A percentile compares a stretch with the other conserved stretches of the same genome.
Evolutionary conservation across 2,888 invertebrate species (phyloP).

Genomic region (Cephalotes varians): DNA sequence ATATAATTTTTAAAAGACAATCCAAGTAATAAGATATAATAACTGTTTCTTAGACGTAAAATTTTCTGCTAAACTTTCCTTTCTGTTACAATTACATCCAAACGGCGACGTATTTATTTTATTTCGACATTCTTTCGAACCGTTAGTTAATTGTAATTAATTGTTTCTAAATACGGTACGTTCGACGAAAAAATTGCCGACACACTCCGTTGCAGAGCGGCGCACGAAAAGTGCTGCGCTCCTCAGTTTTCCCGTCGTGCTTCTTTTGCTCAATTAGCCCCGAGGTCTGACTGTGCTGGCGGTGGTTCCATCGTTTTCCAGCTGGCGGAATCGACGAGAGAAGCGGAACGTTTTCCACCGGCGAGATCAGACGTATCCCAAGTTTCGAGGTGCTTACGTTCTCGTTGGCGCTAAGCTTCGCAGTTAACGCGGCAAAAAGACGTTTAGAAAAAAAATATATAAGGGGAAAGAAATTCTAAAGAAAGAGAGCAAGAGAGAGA

Average conservation of each 20-base stretch:
- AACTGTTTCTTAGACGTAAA: background rate
- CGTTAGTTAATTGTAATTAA: conserved; percentile 9
- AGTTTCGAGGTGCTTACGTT: conserved; percentile 36
- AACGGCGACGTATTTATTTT: background rate
- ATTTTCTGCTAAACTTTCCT: background rate
- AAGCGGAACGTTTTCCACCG: conserved; percentile 21
- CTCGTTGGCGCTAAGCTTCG: conserved; percentile 40
- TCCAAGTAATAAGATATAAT: background rate
- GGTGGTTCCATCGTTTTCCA: conserved; percentile 32
- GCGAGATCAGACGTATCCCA: conserved; percentile 41
- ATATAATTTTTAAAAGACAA: background rate
- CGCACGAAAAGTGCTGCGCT: conserved; percentile 27
- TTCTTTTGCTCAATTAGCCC: conserved; percentile 43
- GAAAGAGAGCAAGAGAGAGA: background rate
- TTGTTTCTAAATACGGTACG: conserved; percentile 16
- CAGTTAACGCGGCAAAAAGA: conserved; percentile 50
- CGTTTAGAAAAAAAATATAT: background rate
- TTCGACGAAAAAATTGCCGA: background rate
- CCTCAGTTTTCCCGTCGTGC: background rate
- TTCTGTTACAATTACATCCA: background rate
- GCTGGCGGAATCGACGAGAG: conserved; percentile 33
- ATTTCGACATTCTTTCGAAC: background rate
- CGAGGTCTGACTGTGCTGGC: background rate
- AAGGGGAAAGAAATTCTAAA: background rate
- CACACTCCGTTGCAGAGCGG: background rate